Conservation (phyloP, 2,113 vertebrate species). For the Oryzias woworae region DNA sequence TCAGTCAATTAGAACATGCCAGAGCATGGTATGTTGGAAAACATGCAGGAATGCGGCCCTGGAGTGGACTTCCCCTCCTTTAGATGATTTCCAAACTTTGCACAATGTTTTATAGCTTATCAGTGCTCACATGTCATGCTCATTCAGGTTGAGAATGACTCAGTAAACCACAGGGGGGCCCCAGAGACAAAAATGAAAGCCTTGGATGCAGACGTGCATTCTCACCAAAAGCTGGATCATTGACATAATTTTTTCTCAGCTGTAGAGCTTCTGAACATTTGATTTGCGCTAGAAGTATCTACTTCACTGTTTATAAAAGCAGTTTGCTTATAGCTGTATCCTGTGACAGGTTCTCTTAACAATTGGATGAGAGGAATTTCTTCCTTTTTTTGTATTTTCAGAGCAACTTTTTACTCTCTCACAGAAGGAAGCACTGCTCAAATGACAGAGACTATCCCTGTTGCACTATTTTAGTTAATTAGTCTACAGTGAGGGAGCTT, state of each 20-base stretch:
- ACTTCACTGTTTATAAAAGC: slow-evolving; percentile 10
- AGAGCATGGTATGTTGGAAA: no score
- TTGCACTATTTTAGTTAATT: background rate
- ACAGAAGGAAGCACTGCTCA: background rate
- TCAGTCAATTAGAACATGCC: no score
- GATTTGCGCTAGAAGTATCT: background rate
- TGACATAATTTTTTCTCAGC: slow-evolving; percentile 5
- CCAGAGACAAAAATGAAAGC: slow-evolving; percentile 66
- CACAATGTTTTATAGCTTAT: slow-evolving; percentile 6
- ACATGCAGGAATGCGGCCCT: background rate
- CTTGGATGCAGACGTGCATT: slow-evolving; percentile 2
- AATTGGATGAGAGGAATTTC: background rate
- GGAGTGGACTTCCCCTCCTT: no score
- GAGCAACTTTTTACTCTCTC: background rate
- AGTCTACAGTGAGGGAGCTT: no score
- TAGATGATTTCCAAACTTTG: no score
- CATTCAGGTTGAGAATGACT: slow-evolving; percentile 42
- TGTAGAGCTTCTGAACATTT: background rate
- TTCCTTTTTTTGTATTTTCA: background rate
- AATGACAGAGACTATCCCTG: background rate
- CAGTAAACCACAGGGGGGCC: slow-evolving; percentile 76
- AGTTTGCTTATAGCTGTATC: slow-evolving; percentile 17
- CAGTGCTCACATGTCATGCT: slow-evolving; percentile 11
- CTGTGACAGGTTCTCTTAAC: slow-evolving; percentile 7
- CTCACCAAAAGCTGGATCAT: slow-evolving; percentile 11